Base-by-base conservation (phyloP, 2,888 invertebrate genomes). In the Cheilosia soror region DNA sequence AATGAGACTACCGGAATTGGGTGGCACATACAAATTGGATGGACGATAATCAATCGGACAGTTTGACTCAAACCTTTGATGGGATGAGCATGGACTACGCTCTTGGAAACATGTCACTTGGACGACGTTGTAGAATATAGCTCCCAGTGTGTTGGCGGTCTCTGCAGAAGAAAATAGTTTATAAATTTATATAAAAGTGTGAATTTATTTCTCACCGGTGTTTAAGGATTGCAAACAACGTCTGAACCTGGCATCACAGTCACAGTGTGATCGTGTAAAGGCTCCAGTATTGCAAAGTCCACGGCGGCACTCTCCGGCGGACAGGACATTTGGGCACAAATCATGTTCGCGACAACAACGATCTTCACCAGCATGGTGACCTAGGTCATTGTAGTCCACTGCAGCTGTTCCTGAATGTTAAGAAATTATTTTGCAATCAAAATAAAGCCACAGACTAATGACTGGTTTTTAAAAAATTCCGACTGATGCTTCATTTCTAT, bases 301-400 rank as follows among this genome's bases (percentile, higher is more conserved):
- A 79, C 94, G 93, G 62, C 93, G 93, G 87, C 95, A 95, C 87
- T 94, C 93, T 20, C 95, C 94, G 2, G 94, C 93, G 40, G 91
- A 90, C 47, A 96, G 92, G 2, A 93, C 93, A 87, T 93, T 93
- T 0, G 95, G 94, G 87, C 96, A 96, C 88, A 94, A 93, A 89
- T 96, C 96, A 90, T 96, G 96, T 79, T 95, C 95, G 27, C 96
- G 93, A 88, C 96, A 96, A 88, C 96, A 96, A 29, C 93, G 93
- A 90, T 96, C 96, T 88, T 96, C 95, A 65, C 94, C 93, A 0
- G 90, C 88, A 88, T 95, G 94, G 0, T 92, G 90, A 0, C 96
- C 96, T 80, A 96, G 90, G 84, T 96, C 96, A 37, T 94, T 93
- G 89, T 94, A 94, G 87, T 94, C 93, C 2, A 89, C 89, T 0